These are phyloP conservation scores for Slavum lentiscoides DNA, from an alignment of 2,888 invertebrate genomes.

Conservation along the genomic window DNA sequence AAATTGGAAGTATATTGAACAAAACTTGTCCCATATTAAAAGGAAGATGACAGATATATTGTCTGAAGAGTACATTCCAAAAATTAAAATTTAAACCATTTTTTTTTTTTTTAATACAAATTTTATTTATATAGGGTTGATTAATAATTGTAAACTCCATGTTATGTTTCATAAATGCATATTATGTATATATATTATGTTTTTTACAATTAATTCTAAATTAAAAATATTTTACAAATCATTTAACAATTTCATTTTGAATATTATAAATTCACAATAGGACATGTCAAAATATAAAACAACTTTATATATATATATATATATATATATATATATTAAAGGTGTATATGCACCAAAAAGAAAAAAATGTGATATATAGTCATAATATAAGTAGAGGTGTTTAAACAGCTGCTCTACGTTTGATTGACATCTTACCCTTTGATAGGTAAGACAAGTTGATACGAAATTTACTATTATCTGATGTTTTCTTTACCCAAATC, in stretches of 20 bases:
- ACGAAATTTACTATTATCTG: constrained; percentile 77
- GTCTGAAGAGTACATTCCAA: constrained; percentile 43
- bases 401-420: constrained; percentile 69
- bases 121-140: not conserved
- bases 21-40: constrained; percentile 36
- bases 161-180: not conserved
- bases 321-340: too few species aligned
- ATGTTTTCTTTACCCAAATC: constrained; percentile 88
- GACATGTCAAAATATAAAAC: too few species aligned
- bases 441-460: constrained; percentile 83
- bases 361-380: not conserved
- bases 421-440: constrained; percentile 85
- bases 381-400: constrained; percentile 8
- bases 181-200: not conserved
- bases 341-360: not conserved
- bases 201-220: not conserved
- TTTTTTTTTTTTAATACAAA: not conserved
- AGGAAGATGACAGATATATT: constrained; percentile 36
- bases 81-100: constrained; percentile 33
- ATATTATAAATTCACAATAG: too few species aligned
- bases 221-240: not conserved
- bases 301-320: too few species aligned
- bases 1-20: constrained; percentile 43
- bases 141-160: not conserved
- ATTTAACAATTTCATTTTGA: too few species aligned